Conservation (phyloP, 2,888 invertebrate species). For the Conus canariensis region DNA sequence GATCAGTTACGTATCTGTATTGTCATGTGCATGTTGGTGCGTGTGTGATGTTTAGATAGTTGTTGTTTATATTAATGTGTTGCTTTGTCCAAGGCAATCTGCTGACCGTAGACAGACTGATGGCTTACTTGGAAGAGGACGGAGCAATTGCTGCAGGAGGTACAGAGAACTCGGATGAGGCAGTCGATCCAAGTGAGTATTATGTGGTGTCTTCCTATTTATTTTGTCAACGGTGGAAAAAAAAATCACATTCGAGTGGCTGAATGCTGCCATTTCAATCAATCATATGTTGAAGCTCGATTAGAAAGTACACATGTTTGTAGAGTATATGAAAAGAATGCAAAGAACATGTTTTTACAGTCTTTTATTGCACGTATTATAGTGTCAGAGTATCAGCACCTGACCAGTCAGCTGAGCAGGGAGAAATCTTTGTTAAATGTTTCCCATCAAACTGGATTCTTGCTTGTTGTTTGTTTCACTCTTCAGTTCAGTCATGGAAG, state of each 20-base stretch:
- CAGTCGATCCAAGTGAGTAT: not conserved
- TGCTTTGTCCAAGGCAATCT: not conserved
- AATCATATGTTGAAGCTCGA: not conserved
- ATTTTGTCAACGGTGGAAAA: not conserved
- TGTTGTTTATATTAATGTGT: not conserved
- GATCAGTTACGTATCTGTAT: no score
- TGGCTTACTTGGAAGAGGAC: slow-evolving; percentile 12
- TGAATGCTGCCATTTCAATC: not conserved
- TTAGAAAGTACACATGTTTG: not conserved
- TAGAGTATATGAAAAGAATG: not conserved
- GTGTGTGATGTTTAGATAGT: not conserved
- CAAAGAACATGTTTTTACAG: not conserved
- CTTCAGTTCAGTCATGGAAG: no score
- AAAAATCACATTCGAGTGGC: not conserved
- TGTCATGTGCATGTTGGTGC: no score
- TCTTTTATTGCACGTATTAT: not conserved
- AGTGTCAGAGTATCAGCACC: no score
- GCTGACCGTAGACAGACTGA: slow-evolving; percentile 8
- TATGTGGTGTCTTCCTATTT: not conserved
- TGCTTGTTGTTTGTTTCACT: no score
- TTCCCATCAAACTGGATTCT: no score
- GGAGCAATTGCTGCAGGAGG: not conserved
- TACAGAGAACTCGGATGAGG: not conserved
- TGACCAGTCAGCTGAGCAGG: no score
- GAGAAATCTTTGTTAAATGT: no score